Evolutionary conservation across 1,140 invertebrate genomes (phyloP), one percentile per base, ranked within the genome.

Genomic region (Ceratitis capitata): DNA sequence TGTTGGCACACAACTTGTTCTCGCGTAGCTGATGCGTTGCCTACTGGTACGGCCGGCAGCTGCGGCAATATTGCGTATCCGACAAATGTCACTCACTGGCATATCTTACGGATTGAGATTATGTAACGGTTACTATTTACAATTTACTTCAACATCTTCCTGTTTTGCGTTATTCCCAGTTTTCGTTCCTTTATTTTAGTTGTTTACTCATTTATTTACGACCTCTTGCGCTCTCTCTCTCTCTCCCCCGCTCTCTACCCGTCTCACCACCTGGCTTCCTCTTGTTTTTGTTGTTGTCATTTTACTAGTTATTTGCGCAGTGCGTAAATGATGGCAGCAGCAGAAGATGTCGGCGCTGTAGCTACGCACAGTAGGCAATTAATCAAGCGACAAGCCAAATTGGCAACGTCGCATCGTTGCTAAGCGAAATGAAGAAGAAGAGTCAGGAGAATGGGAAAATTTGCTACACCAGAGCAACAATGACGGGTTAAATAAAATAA

Each of bases 21-120:
- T 23, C 19, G 61, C 19, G 61, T 45, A 45, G 61, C 61, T 64
- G 61, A 6, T 64, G 56, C n/a, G 32, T 7, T 47, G 39, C 39
- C 6, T n/a, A 10, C n/a, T 78, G 69, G 45, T 45, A n/a, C n/a
- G 69, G 16, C 16, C 32, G 42, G 39, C 69, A 78, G 69, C 39
- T 78, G n/a, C n/a, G 69, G 69, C 35, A 78, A 78, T 78, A 39
- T 78, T 78, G 69, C 69, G 69, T 78, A 78, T 78, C 69, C 69
- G 69, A 78, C 69, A 78, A 78, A 78, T 78, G 69, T 78, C 69
- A 78, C 69, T 78, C 69, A 39, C 39, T 78, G 69, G 69, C 69
- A 78, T 78, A 78, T 78, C 69, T 78, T 78, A 78, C 69, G 69
- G 69, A 78, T 78, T 78, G 69, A 78, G 69, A 78, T 78, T 78